phyloP scores from a whole-genome alignment of 2,113 vertebrate species.

The Panthera tigris region DNA sequence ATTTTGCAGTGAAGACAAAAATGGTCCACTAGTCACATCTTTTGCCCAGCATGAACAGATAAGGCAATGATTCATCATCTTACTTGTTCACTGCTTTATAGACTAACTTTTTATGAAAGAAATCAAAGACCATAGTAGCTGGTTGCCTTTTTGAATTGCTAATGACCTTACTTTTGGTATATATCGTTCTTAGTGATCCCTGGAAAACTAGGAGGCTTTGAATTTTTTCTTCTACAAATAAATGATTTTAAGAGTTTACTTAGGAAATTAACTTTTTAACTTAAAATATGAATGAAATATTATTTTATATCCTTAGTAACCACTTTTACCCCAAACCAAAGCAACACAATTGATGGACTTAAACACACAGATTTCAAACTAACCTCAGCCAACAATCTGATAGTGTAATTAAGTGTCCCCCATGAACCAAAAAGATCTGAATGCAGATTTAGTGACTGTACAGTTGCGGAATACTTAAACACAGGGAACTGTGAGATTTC shows the following conservation, averaged over 20 bases:
- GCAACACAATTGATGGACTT: not conserved
- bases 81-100: not conserved
- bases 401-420: not conserved
- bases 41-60: not conserved
- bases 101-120: not conserved
- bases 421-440: not conserved
- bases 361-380: slow-evolving; percentile 10
- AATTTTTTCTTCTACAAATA: not conserved
- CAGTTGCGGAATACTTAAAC: not conserved
- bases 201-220: not conserved
- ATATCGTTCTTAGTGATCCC: not conserved
- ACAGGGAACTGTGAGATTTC: not conserved
- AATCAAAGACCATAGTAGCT: not conserved
- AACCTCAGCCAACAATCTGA: not conserved
- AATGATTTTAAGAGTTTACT: not conserved
- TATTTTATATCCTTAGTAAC: slow-evolving; percentile 12
- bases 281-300: slow-evolving; percentile 13
- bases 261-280: slow-evolving; percentile 17
- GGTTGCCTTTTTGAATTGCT: not conserved
- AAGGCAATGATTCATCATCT: not conserved
- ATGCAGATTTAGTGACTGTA: not conserved
- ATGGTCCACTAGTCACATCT: not conserved
- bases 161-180: not conserved
- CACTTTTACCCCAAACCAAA: slow-evolving; percentile 24
- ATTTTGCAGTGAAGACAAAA: slow-evolving; percentile 20